Evolutionary conservation across 2,113 vertebrate genomes (phyloP).

Genomic region (Bettongia penicillata): DNA sequence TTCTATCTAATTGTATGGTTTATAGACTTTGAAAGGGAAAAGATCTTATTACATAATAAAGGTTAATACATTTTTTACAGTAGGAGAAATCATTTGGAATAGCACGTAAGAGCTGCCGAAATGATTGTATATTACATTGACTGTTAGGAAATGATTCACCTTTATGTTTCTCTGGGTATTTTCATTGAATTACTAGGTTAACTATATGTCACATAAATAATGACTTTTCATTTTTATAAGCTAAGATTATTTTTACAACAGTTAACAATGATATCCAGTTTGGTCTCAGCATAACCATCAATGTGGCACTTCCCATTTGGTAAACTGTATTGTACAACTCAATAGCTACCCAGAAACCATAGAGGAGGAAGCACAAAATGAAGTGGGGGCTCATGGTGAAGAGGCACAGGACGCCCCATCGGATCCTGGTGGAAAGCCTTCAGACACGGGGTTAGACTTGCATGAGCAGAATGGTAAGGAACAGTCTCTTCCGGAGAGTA

Average conservation of each 20-base stretch:
- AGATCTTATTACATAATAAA: constrained; percentile 42
- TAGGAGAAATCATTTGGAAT: neutral
- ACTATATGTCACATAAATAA: neutral
- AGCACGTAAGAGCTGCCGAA: neutral
- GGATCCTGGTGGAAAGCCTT: constrained; percentile 56
- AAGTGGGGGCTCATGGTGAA: constrained; percentile 75
- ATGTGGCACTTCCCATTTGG: constrained; percentile 39
- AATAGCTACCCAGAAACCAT: constrained; percentile 87
- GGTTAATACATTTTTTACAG: constrained; percentile 29
- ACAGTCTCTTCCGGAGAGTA: constrained; percentile 71
- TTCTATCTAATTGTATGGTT: neutral
- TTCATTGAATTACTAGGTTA: neutral
- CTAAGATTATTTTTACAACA: constrained; percentile 12
- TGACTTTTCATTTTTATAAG: constrained; percentile 31
- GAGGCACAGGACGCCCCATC: constrained; percentile 56
- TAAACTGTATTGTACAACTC: constrained; percentile 81
- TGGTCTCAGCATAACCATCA: neutral
- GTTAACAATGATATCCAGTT: neutral
- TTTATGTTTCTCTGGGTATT: neutral
- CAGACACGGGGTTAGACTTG: neutral
- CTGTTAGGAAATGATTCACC: neutral
- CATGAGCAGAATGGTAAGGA: constrained; percentile 4
- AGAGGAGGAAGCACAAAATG: constrained; percentile 84
- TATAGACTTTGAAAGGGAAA: constrained; percentile 20
- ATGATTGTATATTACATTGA: neutral